Percentiles rank a stretch among this genome's conserved stretches.
Evolutionary conservation across 2,113 vertebrate genomes (phyloP).

Genomic region (Turdus rufiventris): DNA sequence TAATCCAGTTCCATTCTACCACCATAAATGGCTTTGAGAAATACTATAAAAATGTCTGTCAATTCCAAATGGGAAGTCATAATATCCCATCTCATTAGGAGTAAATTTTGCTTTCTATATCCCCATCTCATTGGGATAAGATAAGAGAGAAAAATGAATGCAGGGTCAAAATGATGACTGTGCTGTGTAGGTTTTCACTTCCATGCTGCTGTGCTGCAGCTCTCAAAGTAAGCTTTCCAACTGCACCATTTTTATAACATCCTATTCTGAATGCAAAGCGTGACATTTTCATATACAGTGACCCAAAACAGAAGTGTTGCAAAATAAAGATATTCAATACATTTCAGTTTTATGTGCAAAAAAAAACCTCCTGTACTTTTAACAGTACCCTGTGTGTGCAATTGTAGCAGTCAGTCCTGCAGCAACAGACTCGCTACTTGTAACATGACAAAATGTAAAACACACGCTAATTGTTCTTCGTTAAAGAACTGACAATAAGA

Average conservation of each 20-base stretch:
- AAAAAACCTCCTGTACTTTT: not conserved
- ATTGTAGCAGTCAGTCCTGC: not conserved
- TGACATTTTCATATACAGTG: not conserved
- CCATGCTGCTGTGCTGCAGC: not conserved
- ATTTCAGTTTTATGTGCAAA: conserved; percentile 19
- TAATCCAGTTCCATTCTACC: conserved; percentile 59
- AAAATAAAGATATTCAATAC: not conserved
- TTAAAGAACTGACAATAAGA: conserved; percentile 42
- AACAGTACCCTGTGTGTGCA: conserved; percentile 33
- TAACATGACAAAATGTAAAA: conserved; percentile 29
- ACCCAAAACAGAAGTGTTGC: not conserved
- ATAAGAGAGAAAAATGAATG: not conserved
- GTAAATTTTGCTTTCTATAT: conserved; percentile 5
- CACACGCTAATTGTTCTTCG: not conserved
- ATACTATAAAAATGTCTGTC: conserved; percentile 1
- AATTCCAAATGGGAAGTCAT: conserved; percentile 16
- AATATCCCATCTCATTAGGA: not conserved
- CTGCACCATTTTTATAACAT: not conserved
- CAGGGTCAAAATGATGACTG: not conserved
- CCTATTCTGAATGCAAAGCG: not conserved
- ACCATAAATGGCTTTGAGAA: conserved; percentile 39
- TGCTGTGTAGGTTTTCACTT: not conserved
- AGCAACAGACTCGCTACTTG: not conserved
- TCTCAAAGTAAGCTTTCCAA: not conserved
- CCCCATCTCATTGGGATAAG: not conserved